Conservation (phyloP, 2,797 vertebrate species). For the Squalus acanthias region DNA sequence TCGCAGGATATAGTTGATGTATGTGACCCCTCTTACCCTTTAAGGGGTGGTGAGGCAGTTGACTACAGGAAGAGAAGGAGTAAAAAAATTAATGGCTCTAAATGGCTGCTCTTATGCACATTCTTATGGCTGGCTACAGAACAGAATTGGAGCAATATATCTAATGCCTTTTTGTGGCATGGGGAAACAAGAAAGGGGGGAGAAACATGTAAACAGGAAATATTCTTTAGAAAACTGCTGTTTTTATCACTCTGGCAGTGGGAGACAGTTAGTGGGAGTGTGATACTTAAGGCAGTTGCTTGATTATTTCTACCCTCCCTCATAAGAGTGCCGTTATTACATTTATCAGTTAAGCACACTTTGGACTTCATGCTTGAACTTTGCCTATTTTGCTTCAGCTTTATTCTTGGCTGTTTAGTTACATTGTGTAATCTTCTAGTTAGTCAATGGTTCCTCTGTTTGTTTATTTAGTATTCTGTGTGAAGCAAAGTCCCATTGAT, state of each 20-base stretch:
- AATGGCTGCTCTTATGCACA: background rate
- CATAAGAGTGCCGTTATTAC: background rate
- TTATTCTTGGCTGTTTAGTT: slow-evolving; percentile 25
- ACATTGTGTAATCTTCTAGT: slow-evolving; percentile 25
- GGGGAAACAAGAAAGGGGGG: background rate
- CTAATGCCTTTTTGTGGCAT: background rate
- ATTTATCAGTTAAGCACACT: background rate
- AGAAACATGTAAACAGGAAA: background rate
- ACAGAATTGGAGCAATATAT: background rate
- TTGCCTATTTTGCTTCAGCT: slow-evolving; percentile 10
- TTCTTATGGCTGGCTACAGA: background rate
- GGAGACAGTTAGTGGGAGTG: background rate
- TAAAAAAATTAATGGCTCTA: background rate
- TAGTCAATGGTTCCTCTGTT: slow-evolving; percentile 32
- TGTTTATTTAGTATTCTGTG: slow-evolving; percentile 14
- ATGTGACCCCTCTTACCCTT: background rate
- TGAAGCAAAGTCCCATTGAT: slow-evolving; percentile 29
- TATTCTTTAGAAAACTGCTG: background rate
- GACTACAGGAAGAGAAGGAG: background rate
- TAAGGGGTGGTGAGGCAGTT: background rate
- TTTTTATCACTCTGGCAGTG: background rate
- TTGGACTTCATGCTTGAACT: background rate
- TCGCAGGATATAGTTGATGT: background rate
- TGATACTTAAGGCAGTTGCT: background rate
- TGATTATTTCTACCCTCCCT: background rate